Percentiles rank a stretch among this genome's conserved stretches.
These are phyloP conservation scores for Megaustenia siamemsis DNA, from an alignment of 2,888 invertebrate genomes.

Conservation along the genomic window DNA sequence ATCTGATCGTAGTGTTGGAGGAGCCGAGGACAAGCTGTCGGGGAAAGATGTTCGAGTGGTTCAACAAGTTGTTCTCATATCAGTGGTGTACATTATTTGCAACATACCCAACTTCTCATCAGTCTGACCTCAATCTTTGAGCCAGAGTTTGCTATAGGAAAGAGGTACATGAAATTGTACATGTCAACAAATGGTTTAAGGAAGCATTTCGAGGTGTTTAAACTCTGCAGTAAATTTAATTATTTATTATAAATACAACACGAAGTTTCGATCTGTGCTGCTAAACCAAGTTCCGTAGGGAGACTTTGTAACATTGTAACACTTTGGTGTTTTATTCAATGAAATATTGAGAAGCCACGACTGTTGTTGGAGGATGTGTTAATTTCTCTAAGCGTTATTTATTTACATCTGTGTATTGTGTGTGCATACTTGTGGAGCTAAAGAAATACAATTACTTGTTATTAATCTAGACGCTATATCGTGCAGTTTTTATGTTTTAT, in stretches of 20 bases:
- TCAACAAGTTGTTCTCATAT: constrained; percentile 15
- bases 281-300: too few species aligned
- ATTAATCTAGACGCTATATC: too few species aligned
- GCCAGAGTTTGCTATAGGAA: constrained; percentile 4
- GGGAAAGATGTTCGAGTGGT: constrained; percentile 30
- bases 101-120: constrained; percentile 30
- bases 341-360: too few species aligned
- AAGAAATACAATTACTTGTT: too few species aligned
- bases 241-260: constrained; percentile 23
- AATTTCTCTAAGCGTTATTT: too few species aligned
- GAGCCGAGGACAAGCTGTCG: constrained; percentile 6
- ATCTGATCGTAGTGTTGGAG: too few species aligned
- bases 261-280: background rate
- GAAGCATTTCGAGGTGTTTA: background rate
- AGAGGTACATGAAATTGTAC: background rate
- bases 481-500: too few species aligned
- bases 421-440: too few species aligned
- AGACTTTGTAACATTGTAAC: too few species aligned
- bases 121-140: background rate
- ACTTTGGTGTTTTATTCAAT: too few species aligned
- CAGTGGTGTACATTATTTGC: constrained; percentile 1
- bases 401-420: too few species aligned
- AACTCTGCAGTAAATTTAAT: background rate
- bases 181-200: background rate
- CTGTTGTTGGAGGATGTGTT: too few species aligned